A percentile compares a stretch with the other conserved stretches of the same genome.
phyloP scores from a whole-genome alignment of 2,113 vertebrate species.

The Oreochromis tanganicae region DNA sequence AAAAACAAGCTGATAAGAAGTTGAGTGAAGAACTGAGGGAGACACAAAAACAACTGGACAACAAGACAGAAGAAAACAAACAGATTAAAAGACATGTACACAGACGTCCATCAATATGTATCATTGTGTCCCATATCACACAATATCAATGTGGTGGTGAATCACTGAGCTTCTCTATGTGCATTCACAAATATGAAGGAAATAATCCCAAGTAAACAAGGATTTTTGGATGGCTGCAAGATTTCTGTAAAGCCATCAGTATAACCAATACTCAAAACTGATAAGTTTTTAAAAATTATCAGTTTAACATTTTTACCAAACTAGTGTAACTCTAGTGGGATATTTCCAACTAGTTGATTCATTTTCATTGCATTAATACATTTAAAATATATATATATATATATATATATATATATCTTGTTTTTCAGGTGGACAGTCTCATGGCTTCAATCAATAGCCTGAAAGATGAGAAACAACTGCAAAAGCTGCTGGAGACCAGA shows the following conservation, averaged over 20 bases:
- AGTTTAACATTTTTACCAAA: neutral
- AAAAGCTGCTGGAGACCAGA: fast-evolving
- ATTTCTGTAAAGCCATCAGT: fast-evolving
- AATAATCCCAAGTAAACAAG: neutral
- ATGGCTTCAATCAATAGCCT: fast-evolving
- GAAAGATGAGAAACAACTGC: fast-evolving
- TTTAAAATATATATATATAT: neutral
- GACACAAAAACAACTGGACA: neutral
- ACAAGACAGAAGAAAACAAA: neutral
- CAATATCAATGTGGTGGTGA: fast-evolving
- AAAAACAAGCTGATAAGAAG: neutral
- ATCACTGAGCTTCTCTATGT: neutral
- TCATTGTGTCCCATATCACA: neutral
- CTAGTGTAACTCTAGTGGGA: fast-evolving
- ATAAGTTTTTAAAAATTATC: fast-evolving
- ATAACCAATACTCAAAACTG: fast-evolving
- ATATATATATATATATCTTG: neutral
- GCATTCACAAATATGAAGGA: fast-evolving
- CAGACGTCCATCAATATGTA: fast-evolving
- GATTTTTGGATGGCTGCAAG: neutral
- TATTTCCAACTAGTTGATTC: fast-evolving
- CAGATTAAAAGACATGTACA: neutral
- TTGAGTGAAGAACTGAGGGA: neutral
- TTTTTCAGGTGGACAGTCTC: neutral
- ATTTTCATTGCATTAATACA: neutral